Conservation (phyloP, 2,113 vertebrate genomes). For the Muscicapa adusta region DNA sequence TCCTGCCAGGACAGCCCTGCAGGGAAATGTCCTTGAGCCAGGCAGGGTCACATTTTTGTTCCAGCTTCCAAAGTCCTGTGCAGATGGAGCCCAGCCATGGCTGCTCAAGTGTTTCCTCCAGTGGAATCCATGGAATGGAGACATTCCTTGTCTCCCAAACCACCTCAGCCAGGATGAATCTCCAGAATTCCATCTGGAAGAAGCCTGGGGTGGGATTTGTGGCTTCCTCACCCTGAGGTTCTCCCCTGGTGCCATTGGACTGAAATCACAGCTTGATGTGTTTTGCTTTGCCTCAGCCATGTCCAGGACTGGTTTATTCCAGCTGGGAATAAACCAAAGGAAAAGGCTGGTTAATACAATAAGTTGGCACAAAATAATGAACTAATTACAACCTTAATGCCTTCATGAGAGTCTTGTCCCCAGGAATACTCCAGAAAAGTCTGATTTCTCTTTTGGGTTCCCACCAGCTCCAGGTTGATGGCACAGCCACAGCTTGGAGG, state of each 20-base stretch:
- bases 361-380: rapidly evolving
- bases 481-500: background rate
- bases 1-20: background rate
- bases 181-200: background rate
- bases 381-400: rapidly evolving
- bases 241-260: rapidly evolving
- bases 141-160: rapidly evolving
- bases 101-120: background rate
- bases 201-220: background rate
- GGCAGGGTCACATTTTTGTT: background rate
- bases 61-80: background rate
- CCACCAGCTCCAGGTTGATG: background rate
- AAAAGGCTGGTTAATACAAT: background rate
- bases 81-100: rapidly evolving
- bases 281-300: background rate
- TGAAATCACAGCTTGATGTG: background rate
- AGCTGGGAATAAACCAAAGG: background rate
- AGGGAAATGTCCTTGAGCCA: background rate
- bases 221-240: background rate
- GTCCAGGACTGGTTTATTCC: background rate
- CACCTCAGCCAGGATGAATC: background rate
- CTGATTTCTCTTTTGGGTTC: background rate
- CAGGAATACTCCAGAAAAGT: background rate
- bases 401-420: background rate
- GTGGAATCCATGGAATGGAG: background rate